Evolutionary conservation across 1,140 invertebrate genomes (phyloP).

Genomic region (Drosophila rufa): DNA sequence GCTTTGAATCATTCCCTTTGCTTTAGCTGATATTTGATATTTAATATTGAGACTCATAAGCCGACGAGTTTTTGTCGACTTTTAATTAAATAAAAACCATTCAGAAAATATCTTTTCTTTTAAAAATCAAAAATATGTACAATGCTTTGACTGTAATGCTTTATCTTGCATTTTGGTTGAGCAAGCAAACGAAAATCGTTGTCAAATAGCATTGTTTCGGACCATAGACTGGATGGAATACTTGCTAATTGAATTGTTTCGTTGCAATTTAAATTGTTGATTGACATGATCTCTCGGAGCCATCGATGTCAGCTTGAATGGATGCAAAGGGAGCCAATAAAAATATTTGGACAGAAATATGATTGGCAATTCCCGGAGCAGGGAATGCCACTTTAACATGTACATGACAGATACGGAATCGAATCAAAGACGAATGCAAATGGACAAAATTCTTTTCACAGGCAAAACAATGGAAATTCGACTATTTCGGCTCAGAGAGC

Average conservation of each 20-base stretch:
- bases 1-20: neutral
- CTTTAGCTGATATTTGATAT: neutral
- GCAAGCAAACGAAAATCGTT: slow-evolving; percentile 13
- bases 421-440: slow-evolving; percentile 26
- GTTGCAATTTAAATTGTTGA: slow-evolving; percentile 26
- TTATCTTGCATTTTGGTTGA: slow-evolving; percentile 23
- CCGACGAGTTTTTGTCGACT: no score
- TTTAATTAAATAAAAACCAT: neutral
- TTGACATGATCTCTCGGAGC: slow-evolving; percentile 19
- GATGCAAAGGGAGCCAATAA: slow-evolving; percentile 10
- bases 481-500: neutral
- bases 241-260: slow-evolving; percentile 45
- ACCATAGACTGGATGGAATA: neutral
- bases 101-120: neutral
- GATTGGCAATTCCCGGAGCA: slow-evolving; percentile 31
- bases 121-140: neutral
- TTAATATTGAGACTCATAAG: neutral
- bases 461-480: slow-evolving; percentile 5
- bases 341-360: slow-evolving; percentile 40
- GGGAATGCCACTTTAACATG: slow-evolving; percentile 35
- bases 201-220: slow-evolving; percentile 15
- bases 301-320: slow-evolving; percentile 4
- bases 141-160: neutral
- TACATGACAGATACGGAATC: slow-evolving; percentile 24
- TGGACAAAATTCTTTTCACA: slow-evolving; percentile 22